Conservation (phyloP, 1,140 invertebrate genomes). For the Anagrus nilaparvatae region DNA sequence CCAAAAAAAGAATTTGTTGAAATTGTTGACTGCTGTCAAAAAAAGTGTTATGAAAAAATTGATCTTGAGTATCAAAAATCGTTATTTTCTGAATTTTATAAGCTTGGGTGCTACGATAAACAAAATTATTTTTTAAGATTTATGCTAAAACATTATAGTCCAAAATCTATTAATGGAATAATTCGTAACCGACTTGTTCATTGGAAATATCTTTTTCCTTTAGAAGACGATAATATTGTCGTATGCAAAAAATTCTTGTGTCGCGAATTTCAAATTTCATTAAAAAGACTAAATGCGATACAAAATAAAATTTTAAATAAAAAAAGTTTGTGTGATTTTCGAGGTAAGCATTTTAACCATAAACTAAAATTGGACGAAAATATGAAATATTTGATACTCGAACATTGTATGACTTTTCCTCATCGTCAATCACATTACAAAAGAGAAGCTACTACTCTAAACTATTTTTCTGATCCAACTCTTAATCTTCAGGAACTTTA, state of each 20-base stretch:
- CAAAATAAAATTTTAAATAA: neutral
- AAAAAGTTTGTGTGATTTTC: neutral
- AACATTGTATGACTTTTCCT: constrained; percentile 10
- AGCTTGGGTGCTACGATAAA: neutral
- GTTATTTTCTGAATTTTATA: constrained; percentile 3
- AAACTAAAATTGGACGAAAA: neutral
- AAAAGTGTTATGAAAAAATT: constrained; percentile 5
- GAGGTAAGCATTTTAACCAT: constrained; percentile 6
- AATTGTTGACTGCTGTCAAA: neutral
- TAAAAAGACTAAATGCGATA: neutral
- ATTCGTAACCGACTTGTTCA: neutral
- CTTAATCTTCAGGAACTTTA: neutral
- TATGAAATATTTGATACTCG: constrained; percentile 3
- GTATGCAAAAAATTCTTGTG: constrained; percentile 8
- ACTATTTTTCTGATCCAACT: constrained; percentile 11
- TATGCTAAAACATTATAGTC: neutral
- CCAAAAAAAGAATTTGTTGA: neutral
- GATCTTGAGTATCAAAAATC: neutral
- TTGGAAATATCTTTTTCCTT: neutral
- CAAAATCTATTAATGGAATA: neutral
- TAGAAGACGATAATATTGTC: neutral
- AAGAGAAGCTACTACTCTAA: constrained; percentile 5
- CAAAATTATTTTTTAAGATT: constrained; percentile 1
- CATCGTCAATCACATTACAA: constrained; percentile 12
- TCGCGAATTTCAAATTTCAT: neutral